A percentile compares a stretch with the other conserved stretches of the same genome.
Evolutionary conservation across 1,140 invertebrate species (phyloP).

Genomic region (Lysiphlebus fabarum): DNA sequence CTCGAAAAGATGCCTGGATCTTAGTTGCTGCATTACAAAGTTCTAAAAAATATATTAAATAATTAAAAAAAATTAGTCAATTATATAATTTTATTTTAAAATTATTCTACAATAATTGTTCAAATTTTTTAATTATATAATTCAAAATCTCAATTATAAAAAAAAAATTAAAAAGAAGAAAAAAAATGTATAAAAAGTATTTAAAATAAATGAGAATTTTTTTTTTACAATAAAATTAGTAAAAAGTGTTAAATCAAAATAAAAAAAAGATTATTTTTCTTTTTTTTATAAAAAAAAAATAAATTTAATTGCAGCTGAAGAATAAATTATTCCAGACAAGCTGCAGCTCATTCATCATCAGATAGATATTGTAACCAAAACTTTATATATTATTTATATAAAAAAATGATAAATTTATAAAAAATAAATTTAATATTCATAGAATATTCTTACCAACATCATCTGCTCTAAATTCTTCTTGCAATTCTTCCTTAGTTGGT

Average conservation of each 20-base stretch:
- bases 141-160: not conserved
- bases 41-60: slow-evolving; percentile 61
- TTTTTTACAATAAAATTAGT: no score
- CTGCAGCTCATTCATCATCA: slow-evolving; percentile 4
- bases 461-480: slow-evolving; percentile 72
- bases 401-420: slow-evolving; percentile 1
- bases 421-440: slow-evolving; percentile 13
- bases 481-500: slow-evolving; percentile 68
- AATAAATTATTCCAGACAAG: slow-evolving; percentile 5
- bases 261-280: no score
- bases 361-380: no score
- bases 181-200: no score
- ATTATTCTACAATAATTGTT: no score
- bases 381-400: no score
- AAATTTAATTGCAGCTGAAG: slow-evolving; percentile 1
- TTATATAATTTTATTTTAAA: no score
- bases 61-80: not conserved
- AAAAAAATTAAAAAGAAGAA: no score
- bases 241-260: no score
- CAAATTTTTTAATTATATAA: not conserved
- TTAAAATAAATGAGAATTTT: no score
- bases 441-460: slow-evolving; percentile 65
- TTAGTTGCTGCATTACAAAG: slow-evolving; percentile 84
- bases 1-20: slow-evolving; percentile 90
- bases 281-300: not conserved